Evolutionary conservation across 2,888 invertebrate species (phyloP), one percentile per base, ranked within the genome.

Genomic region (Amphiduros pacificus): DNA sequence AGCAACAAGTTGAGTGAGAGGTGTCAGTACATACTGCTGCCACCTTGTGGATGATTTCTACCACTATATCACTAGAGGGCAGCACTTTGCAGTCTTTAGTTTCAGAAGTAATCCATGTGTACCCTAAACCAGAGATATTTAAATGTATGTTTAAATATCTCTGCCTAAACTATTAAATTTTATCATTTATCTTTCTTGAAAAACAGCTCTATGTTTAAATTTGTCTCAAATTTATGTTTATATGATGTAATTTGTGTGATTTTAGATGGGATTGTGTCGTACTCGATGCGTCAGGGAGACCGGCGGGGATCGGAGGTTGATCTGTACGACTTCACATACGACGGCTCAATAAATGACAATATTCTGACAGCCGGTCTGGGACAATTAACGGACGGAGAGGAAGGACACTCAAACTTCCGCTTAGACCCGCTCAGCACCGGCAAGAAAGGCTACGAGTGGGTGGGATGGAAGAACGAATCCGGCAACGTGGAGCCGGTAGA

Each of bases 281-380:
- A 94, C 84, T 88, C 90, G 54, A 92, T 93, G 89, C 91, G 92
- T 20, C 91, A 92, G 80, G 94, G 94, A 22, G 91, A 92, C 84
- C 89, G 89, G 75, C 86, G 91, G 29, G 91, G 90, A 69, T 87
- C 89, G 71, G 90, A 89, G 55, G 88, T 92, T 82, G 91, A 92
- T 78, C 88, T 94, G 71, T 89, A 89, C 69, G 94, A 94, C 83
- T 88, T 88, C 67, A 89, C 89, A 27, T 94, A 94, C 84, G 94
- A 94, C 82, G 93, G 93, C 0, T 87, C 68, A 48, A 67, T 89
- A 74, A 91, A 77, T 41, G 72, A 77, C 22, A 73, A 73, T 24
- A 75, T 74, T 60, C 85, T 94, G 32, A 86, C 87, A 41, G 88
- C 89, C 17, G 94, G 94, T 0, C 84, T 94, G 36, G 94, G 94